Percentiles rank a stretch among this genome's conserved stretches.
phyloP scores from a whole-genome alignment of 35 echinoderm and acorn worm species.

The Lytechinus variegatus region DNA sequence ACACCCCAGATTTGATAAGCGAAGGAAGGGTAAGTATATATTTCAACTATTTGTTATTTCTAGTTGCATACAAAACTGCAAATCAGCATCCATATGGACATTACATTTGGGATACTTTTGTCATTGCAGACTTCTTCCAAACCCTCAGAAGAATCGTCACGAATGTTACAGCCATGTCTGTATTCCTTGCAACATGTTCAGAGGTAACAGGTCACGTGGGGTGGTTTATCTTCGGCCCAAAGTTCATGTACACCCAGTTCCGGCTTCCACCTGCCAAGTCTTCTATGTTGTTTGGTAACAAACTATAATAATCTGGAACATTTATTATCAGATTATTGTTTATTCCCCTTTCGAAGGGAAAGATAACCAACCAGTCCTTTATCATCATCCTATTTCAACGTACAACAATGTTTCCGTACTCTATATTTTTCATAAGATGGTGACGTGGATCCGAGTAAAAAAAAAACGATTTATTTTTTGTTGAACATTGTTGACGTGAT shows the following conservation, averaged over 20 bases:
- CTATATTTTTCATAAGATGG: no score
- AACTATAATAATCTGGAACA: neutral
- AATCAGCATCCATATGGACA: neutral
- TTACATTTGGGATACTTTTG: neutral
- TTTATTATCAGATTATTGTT: no score
- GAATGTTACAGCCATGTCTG: conserved; percentile 66
- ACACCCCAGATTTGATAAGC: no score
- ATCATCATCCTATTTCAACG: no score
- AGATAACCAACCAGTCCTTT: no score
- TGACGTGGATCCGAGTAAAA: no score
- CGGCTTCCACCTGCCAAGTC: conserved; percentile 64
- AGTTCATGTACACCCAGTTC: conserved; percentile 86
- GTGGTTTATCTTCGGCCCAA: conserved; percentile 64
- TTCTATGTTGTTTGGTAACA: conserved; percentile 72
- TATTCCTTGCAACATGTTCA: conserved; percentile 64
- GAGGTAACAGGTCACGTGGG: conserved; percentile 64
- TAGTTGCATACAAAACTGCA: neutral
- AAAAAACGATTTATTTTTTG: no score
- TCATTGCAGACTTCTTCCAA: conserved; percentile 69
- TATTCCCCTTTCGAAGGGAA: no score
- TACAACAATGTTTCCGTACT: no score
- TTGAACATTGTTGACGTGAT: no score
- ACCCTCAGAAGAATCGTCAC: conserved; percentile 70
- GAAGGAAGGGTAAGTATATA: no score
- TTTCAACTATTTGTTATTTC: no score